Evolutionary conservation across 2,797 vertebrate species (phyloP), one percentile per base, ranked within the genome.

Genomic region (Coccyzus lansbergi): DNA sequence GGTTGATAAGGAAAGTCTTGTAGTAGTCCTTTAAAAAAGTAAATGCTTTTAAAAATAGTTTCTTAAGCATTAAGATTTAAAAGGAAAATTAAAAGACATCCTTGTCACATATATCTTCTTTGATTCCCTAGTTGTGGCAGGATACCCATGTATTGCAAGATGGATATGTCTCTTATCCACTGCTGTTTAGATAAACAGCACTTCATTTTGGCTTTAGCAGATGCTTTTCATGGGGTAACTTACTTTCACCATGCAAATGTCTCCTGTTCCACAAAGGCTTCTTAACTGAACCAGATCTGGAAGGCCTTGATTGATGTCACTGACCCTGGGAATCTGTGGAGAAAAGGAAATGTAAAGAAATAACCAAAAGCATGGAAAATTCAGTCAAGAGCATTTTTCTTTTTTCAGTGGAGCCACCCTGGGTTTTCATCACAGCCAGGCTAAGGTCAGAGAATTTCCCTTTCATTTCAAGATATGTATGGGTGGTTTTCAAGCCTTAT

Each of bases 21-120:
- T 24, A 74, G 51, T 8, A 72, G 31, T 15, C 15, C 13, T 64
- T 26, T 5, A 70, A 70, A 62, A 51, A 22, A 20, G 1, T 1
- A 15, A 5, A n/a, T 8, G 15, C 3, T 48, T 86, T 78, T 74
- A 7, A 10, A 74, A 46, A 44, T 46, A 11, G 42, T 26, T 71
- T 89, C 89, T 58, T 15, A 71, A 80, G 12, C 12, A 22, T 33
- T 15, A 59, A n/a, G 9, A 3, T 25, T 64, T 76, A 9, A 26
- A 55, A 26, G 4, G 31, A 49, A 71, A 33, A 24, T 16, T 31
- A 11, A 74, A 56, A 0, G 1, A 0, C 2, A 5, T 20, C 2
- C 4, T 81, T 78, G 88, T 38, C 3, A 6, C 33, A 18, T 15
- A 10, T 44, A 7, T n/a, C 6, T 82, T 51, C 7, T 63, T 81